These are phyloP conservation scores for Venustoraphidia nigricollis DNA, from an alignment of 2,888 invertebrate genomes.

Conservation along the genomic window DNA sequence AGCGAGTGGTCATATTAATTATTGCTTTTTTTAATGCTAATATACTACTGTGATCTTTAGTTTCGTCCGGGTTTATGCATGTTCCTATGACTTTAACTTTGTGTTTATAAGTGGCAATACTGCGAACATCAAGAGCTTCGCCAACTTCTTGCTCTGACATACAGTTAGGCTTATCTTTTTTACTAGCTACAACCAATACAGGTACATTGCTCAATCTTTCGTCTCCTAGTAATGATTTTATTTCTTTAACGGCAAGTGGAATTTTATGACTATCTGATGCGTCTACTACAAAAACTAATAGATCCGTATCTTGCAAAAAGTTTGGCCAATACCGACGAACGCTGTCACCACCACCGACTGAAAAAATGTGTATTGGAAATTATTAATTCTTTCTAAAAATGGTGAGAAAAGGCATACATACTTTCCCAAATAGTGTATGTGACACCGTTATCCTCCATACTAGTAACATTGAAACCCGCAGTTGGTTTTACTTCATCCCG, in stretches of 20 bases:
- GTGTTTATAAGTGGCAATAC: slow-evolving; percentile 24
- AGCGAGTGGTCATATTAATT: not conserved
- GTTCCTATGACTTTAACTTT: slow-evolving; percentile 23
- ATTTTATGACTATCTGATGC: slow-evolving; percentile 22
- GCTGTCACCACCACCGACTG: slow-evolving; percentile 24
- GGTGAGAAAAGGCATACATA: slow-evolving; percentile 13
- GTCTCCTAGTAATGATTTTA: slow-evolving; percentile 26
- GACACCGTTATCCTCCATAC: slow-evolving; percentile 18
- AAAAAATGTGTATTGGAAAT: slow-evolving; percentile 6
- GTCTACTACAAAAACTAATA: slow-evolving; percentile 27
- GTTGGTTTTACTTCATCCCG: slow-evolving; percentile 14
- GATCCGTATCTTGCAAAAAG: slow-evolving; percentile 27
- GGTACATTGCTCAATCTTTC: slow-evolving; percentile 24
- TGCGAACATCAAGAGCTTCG: slow-evolving; percentile 24
- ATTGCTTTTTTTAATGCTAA: not conserved
- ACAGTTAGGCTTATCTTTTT: slow-evolving; percentile 24
- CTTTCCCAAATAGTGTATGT: slow-evolving; percentile 25
- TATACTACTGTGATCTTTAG: not conserved
- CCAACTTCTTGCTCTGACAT: slow-evolving; percentile 22
- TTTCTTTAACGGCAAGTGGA: slow-evolving; percentile 20
- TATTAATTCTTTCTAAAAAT: not conserved
- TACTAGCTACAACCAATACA: slow-evolving; percentile 26
- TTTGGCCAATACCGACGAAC: slow-evolving; percentile 24
- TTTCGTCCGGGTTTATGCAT: slow-evolving; percentile 4
- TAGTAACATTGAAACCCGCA: slow-evolving; percentile 23